Conservation (phyloP, 1,140 invertebrate species). For the Drosophila sechellia region DNA sequence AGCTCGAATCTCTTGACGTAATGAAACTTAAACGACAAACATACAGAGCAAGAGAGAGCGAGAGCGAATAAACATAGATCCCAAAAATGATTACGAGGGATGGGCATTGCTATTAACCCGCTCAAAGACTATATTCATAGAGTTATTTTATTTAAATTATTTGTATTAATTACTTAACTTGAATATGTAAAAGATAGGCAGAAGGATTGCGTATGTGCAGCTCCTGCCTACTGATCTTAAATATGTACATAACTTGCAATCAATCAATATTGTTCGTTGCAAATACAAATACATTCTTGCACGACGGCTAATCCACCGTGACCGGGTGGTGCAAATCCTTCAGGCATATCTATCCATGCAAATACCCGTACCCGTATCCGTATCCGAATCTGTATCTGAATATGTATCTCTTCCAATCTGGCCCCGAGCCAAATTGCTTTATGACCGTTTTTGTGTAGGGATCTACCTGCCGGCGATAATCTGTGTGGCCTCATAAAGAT, state of each 20-base stretch:
- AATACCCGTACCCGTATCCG: neutral
- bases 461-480: constrained; percentile 44
- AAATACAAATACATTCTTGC: too few relatives aligned
- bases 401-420: constrained; percentile 4
- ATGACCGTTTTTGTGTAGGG: constrained; percentile 6
- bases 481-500: constrained; percentile 61
- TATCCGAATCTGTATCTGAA: neutral
- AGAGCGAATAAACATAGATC: neutral
- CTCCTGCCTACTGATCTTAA: too few relatives aligned
- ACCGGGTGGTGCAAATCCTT: constrained; percentile 1
- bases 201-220: too few relatives aligned
- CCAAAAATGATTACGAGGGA: constrained; percentile 3
- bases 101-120: neutral
- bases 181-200: neutral
- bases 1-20: constrained; percentile 15
- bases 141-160: too few relatives aligned
- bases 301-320: constrained; percentile 2
- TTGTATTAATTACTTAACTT: too few relatives aligned
- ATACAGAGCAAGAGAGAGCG: neutral
- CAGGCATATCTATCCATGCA: neutral
- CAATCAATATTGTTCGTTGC: too few relatives aligned
- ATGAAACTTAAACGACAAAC: constrained; percentile 9
- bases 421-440: constrained; percentile 25
- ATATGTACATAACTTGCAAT: too few relatives aligned
- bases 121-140: neutral